A percentile compares a stretch with the other conserved stretches of the same genome.
Conservation (phyloP, 2,797 vertebrate species). For the Diplodus sargus region DNA sequence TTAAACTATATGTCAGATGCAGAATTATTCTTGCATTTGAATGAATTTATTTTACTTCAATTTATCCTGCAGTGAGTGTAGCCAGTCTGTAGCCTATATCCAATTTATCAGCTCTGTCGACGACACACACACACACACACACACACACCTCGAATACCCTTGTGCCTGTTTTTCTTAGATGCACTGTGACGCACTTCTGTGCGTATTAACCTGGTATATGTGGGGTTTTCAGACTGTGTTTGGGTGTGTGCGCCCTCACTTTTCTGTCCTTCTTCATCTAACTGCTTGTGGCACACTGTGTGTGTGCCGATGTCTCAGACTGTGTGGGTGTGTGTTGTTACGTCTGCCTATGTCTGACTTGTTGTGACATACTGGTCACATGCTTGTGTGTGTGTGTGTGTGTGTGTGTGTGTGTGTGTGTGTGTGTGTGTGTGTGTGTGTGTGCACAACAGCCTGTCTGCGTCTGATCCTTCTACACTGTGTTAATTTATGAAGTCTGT, state of each 20-base stretch:
- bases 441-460: neutral
- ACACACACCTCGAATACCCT: neutral
- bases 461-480: neutral
- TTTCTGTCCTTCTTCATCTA: slow-evolving; percentile 10
- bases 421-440: neutral
- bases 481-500: slow-evolving; percentile 30
- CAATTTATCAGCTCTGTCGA: neutral
- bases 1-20: neutral
- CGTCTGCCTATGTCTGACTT: slow-evolving; percentile 28
- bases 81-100: neutral
- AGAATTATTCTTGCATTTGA: neutral
- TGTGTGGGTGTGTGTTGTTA: slow-evolving; percentile 31
- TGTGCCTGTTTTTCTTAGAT: neutral
- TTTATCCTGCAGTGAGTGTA: neutral
- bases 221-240: neutral
- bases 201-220: neutral
- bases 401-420: neutral
- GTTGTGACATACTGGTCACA: slow-evolving; percentile 30
- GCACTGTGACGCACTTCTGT: neutral
- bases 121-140: slow-evolving; percentile 15
- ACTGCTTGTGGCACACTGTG: slow-evolving; percentile 26
- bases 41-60: neutral
- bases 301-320: slow-evolving; percentile 5
- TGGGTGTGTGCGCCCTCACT: neutral
- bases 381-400: neutral